Evolutionary conservation across 2,888 invertebrate species (phyloP).

Genomic region (Seira musarum): DNA sequence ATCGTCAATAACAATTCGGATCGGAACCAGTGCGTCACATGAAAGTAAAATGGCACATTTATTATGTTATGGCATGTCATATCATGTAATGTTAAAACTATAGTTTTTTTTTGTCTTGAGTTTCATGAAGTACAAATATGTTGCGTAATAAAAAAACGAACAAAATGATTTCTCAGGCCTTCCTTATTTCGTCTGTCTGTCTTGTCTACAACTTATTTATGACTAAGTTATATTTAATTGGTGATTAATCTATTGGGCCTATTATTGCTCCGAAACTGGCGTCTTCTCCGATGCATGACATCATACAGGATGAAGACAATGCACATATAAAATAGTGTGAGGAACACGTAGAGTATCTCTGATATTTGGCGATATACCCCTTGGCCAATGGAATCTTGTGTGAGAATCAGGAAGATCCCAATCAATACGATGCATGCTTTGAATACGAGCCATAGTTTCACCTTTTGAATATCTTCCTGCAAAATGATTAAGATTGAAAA

Average conservation of each 20-base stretch:
- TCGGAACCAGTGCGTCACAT: too few relatives aligned
- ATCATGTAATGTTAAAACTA: too few relatives aligned
- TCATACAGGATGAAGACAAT: constrained; percentile 41
- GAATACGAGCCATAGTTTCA: constrained; percentile 42
- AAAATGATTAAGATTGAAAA: constrained; percentile 7
- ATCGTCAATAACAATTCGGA: too few relatives aligned
- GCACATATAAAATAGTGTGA: constrained; percentile 46
- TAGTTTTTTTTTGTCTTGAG: too few relatives aligned
- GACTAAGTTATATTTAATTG: too few relatives aligned
- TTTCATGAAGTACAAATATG: too few relatives aligned
- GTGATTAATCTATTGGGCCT: neutral
- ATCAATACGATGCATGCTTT: constrained; percentile 44
- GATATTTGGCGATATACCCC: constrained; percentile 40
- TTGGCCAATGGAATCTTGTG: constrained; percentile 39
- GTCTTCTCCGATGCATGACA: constrained; percentile 34
- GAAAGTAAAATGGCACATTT: too few relatives aligned
- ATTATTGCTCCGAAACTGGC: neutral
- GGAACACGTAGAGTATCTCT: constrained; percentile 43
- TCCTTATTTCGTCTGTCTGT: too few relatives aligned
- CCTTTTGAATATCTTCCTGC: constrained; percentile 37
- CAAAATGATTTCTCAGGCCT: too few relatives aligned
- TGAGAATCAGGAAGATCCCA: constrained; percentile 46
- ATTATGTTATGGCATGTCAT: too few relatives aligned
- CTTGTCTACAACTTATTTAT: too few relatives aligned
- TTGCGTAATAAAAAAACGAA: too few relatives aligned